Conservation (phyloP, 2,888 invertebrate species). For the Euzetes globulus region DNA sequence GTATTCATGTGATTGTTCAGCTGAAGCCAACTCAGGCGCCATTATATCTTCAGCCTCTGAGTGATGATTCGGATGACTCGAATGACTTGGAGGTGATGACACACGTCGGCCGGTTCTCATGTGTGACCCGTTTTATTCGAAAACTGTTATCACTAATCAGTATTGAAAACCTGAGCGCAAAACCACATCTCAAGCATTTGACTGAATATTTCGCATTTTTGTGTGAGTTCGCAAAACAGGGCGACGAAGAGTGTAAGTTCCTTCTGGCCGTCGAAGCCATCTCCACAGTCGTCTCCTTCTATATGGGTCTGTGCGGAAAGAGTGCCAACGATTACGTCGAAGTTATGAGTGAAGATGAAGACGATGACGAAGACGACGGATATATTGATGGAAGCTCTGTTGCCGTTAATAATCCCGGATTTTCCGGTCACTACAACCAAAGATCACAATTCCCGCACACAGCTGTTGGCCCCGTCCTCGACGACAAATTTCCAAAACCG, state of each 20-base stretch:
- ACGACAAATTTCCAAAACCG: slow-evolving; percentile 67
- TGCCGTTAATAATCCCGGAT: background rate
- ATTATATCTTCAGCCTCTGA: slow-evolving; percentile 55
- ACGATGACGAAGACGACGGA: slow-evolving; percentile 61
- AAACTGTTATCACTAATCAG: slow-evolving; percentile 72
- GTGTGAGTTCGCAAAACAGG: slow-evolving; percentile 90
- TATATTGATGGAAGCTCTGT: slow-evolving; percentile 41
- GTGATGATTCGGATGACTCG: slow-evolving; percentile 38
- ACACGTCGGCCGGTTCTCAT: slow-evolving; percentile 50
- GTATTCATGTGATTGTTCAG: slow-evolving; percentile 87
- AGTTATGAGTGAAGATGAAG: slow-evolving; percentile 61
- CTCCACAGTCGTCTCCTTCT: slow-evolving; percentile 82
- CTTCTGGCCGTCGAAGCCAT: slow-evolving; percentile 77
- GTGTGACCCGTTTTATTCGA: slow-evolving; percentile 85
- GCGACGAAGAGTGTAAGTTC: slow-evolving; percentile 84
- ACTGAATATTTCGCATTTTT: slow-evolving; percentile 87
- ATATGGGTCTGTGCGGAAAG: slow-evolving; percentile 71
- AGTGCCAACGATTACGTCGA: slow-evolving; percentile 56
- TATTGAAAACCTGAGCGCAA: slow-evolving; percentile 52
- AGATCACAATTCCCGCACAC: slow-evolving; percentile 2
- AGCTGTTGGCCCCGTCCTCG: slow-evolving; percentile 20
- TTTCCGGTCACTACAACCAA: slow-evolving; percentile 18
- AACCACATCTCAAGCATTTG: slow-evolving; percentile 71
- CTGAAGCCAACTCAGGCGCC: slow-evolving; percentile 61
- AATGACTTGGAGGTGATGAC: slow-evolving; percentile 39